phyloP scores from a whole-genome alignment of 2,888 invertebrate species.

The Dasysyrphus tricinctus region DNA sequence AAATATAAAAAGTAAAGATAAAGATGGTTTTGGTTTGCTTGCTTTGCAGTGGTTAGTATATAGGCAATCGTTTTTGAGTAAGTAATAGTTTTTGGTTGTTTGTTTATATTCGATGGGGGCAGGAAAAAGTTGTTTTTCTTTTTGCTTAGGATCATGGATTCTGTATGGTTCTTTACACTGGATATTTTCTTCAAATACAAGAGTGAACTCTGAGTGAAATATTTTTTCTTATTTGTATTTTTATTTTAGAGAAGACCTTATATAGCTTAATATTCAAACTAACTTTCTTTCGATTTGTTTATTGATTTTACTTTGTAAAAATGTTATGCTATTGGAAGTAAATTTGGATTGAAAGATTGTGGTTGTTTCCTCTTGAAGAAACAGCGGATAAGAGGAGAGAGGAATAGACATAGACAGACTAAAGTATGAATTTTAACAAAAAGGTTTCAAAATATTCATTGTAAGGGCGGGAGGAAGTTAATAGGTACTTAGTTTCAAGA shows the following conservation, averaged over 20 bases:
- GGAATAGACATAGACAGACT: too few species aligned
- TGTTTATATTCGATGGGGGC: not conserved
- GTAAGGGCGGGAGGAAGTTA: too few species aligned
- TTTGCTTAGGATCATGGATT: not conserved
- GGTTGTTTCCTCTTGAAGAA: too few species aligned
- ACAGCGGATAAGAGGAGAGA: too few species aligned
- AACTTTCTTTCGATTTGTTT: too few species aligned
- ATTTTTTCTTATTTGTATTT: not conserved
- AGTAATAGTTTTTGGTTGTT: slow-evolving; percentile 24
- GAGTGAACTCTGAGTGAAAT: not conserved
- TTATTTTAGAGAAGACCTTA: not conserved
- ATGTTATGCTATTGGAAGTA: too few species aligned
- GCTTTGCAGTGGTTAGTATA: not conserved
- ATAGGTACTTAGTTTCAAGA: too few species aligned
- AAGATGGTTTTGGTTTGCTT: slow-evolving; percentile 27
- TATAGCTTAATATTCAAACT: too few species aligned
- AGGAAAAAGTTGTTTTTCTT: not conserved
- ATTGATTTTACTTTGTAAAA: too few species aligned
- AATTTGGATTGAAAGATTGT: too few species aligned
- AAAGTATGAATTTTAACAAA: too few species aligned
- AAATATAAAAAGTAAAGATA: not conserved
- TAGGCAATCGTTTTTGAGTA: not conserved
- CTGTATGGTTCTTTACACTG: not conserved
- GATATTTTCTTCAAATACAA: not conserved
- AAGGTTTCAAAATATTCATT: too few species aligned